A percentile compares a stretch with the other conserved stretches of the same genome.
phyloP scores from a whole-genome alignment of 2,888 invertebrate species.

The Steinernema scapterisci region DNA sequence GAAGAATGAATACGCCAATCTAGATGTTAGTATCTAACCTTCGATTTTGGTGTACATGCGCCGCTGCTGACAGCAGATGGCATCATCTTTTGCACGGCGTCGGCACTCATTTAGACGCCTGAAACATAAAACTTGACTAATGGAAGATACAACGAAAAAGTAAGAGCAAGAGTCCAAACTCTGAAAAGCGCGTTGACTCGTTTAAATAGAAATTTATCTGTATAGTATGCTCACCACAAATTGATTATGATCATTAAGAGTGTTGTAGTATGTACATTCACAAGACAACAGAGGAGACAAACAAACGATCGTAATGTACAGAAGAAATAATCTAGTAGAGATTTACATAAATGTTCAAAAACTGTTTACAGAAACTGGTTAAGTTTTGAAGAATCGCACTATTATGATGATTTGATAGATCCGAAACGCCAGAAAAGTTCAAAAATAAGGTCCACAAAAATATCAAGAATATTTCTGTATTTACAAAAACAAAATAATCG shows the following conservation, averaged over 20 bases:
- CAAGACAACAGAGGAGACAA: neutral
- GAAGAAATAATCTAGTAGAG: neutral
- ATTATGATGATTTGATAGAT: neutral
- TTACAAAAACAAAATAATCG: neutral
- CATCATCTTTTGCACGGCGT: neutral
- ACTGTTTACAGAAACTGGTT: neutral
- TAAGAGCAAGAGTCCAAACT: neutral
- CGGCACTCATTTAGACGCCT: neutral
- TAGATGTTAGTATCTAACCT: neutral
- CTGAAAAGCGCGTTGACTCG: neutral
- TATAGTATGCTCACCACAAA: neutral
- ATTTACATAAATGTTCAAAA: neutral
- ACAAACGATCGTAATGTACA: neutral
- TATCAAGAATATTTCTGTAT: neutral
- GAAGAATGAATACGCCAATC: too few relatives aligned
- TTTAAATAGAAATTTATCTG: conserved; percentile 26
- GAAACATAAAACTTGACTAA: neutral
- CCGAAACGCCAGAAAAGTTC: neutral
- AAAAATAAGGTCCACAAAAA: neutral
- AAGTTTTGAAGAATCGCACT: neutral
- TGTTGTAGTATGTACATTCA: conserved; percentile 20
- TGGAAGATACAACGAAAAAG: neutral
- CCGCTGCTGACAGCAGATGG: conserved; percentile 10
- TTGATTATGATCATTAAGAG: conserved; percentile 5
- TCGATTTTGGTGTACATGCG: conserved; percentile 3